Base-by-base conservation (phyloP, 2,797 vertebrate genomes). In the Linurgus olivaceus region DNA sequence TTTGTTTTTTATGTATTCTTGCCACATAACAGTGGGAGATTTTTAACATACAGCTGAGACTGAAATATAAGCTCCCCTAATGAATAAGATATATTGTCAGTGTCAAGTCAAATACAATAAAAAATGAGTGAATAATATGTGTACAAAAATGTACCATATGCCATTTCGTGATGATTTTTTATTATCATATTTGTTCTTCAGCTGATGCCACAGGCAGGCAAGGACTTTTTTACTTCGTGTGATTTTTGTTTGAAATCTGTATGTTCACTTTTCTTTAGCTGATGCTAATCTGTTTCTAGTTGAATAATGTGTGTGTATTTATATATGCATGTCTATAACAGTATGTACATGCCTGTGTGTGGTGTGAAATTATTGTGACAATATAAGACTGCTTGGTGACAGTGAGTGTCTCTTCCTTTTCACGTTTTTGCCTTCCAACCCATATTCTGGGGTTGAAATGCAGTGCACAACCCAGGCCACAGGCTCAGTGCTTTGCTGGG, bases 61-160 rank as follows among this genome's bases (percentile, higher is more conserved):
- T 95, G 92, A 96, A 96, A 96, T 96, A 96, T 84, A 95, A 96
- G 90, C 88, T 93, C 86, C 93, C 95, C 94, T 93, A 95, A 96
- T 96, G 95, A 97, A 91, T 84, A 79, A 94, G 92, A 96, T 89
- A 59, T 88, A 91, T 94, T 96, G 96, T 95, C 95, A 90, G 40
- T 94, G 88, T 97, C 95, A 96, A 95, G 93, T 95, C 95, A 94
- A 93, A 95, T 78, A 93, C 96, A 94, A 96, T 95, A 94, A 96
- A 91, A 96, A 96, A 90, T 88, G 95, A 95, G 55, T 88, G 90
- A 96, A 85, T 92, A 90, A 88, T 94, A 90, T 88, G 89, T 91
- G 47, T 92, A 76, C 57, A 67, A 88, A 96, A 94, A 89, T 62
- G 77, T 89, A 81, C 95, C 94, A 95, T 96, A 94, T 96, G 95